Conservation (phyloP, 1,140 invertebrate species). For the Drosophila sechellia region DNA sequence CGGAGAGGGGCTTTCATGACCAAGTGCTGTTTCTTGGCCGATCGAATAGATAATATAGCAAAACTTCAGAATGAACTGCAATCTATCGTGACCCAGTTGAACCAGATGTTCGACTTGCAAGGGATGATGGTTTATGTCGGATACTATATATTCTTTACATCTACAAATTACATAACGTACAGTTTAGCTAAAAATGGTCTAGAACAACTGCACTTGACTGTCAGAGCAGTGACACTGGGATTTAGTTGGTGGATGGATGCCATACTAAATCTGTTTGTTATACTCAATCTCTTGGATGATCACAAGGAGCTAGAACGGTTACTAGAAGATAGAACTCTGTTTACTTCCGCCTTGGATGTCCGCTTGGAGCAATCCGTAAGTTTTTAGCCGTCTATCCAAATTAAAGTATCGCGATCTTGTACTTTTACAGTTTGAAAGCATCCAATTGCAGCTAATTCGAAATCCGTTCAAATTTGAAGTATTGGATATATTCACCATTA, state of each 20-base stretch:
- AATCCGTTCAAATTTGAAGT: slow-evolving; percentile 22
- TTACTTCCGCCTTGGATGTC: slow-evolving; percentile 13
- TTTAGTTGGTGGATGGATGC: background rate
- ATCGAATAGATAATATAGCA: slow-evolving; percentile 25
- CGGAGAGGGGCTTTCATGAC: slow-evolving; percentile 19
- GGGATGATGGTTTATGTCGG: slow-evolving; percentile 7
- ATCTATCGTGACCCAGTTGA: background rate
- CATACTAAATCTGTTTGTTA: background rate
- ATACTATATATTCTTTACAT: slow-evolving; percentile 15
- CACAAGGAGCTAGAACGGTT: slow-evolving; percentile 5
- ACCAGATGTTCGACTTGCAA: background rate
- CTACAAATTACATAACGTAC: slow-evolving; percentile 7
- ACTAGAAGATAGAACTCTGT: slow-evolving; percentile 19
- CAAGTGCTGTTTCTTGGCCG: slow-evolving; percentile 30
- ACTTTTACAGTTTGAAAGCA: slow-evolving; percentile 18
- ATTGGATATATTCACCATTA: slow-evolving; percentile 6
- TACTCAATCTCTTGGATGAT: slow-evolving; percentile 5
- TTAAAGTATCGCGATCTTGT: too few species aligned
- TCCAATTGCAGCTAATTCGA: slow-evolving; percentile 24
- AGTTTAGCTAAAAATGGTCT: slow-evolving; percentile 1
- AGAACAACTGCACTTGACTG: background rate
- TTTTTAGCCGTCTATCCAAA: too few species aligned
- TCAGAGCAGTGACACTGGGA: background rate
- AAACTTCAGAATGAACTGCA: slow-evolving; percentile 7
- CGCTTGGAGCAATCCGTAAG: slow-evolving; percentile 25